Evolutionary conservation across 2,888 invertebrate genomes (phyloP), one percentile per base, ranked within the genome.

Genomic region (Euplagia quadripunctaria): DNA sequence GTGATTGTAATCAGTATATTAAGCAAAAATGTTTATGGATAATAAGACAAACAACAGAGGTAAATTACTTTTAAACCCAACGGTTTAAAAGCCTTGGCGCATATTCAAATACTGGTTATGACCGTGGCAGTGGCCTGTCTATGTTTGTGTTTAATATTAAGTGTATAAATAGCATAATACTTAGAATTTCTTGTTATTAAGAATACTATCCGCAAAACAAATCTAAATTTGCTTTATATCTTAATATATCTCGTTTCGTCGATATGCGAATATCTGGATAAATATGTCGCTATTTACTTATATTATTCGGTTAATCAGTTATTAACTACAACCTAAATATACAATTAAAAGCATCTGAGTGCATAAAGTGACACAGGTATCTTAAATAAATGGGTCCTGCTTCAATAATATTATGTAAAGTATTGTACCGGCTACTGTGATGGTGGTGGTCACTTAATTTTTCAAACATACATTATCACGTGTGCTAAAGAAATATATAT

Each of bases 11-110:
- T 58, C 31, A 63, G 7, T 63, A 51, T 46, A 61, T 65, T 73
- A 73, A 73, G 73, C 42, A 61, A 70, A 79, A 76, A 83, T 84
- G 82, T 72, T 73, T 73, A 75, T 46, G 49, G 70, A 77, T 71
- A 72, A 51, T 42, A 75, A 68, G 43, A 76, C 61, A 66, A 51
- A 42, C 55, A 52, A 68, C 65, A 49, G 64, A 79, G 82, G 82
- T 82, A 79, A 51, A 64, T 72, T 52, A 12, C 4, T 46, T 17
- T 49, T 11, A 0, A 31, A 61, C 61, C 31, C 11, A 20, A 9
- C 9, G n/a, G 11, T 31, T 61, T 20, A 11, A 11, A 20, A 14
- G 14, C 14, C 31, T 4, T 61, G 31, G 31, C 7, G 12, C 14
- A 1, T 61, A 31, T 8, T 6, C 49, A 17, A 66, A 31, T 41